Conservation (phyloP, 2,113 vertebrate genomes). For the Pleuronectes platessa region DNA sequence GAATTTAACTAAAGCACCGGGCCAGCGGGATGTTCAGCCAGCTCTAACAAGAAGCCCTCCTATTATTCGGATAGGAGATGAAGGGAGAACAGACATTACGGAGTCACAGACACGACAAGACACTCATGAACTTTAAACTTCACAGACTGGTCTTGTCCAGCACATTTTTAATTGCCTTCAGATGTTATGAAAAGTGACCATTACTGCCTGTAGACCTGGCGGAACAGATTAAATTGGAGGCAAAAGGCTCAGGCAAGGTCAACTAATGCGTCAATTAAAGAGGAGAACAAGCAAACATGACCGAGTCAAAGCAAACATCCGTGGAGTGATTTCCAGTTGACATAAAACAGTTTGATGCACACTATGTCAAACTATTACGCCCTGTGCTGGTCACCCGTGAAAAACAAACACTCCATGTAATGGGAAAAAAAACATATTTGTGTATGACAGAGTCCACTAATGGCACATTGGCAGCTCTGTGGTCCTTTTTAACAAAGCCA, state of each 20-base stretch:
- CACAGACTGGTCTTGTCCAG: not conserved
- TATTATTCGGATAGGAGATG: not conserved
- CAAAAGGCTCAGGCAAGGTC: conserved; percentile 41
- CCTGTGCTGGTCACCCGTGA: conserved; percentile 14
- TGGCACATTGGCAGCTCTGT: conserved; percentile 6
- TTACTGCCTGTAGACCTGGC: not conserved
- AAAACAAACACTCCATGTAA: conserved; percentile 32
- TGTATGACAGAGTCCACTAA: conserved; percentile 23
- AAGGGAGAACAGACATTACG: conserved; percentile 4
- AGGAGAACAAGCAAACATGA: conserved; percentile 54
- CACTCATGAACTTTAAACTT: conserved; percentile 16
- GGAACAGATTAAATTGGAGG: conserved; percentile 40
- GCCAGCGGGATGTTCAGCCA: not conserved
- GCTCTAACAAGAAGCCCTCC: not conserved
- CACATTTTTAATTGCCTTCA: conserved; percentile 49
- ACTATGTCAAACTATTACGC: conserved; percentile 43
- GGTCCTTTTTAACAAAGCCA: conserved; percentile 11
- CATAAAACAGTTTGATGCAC: conserved; percentile 44
- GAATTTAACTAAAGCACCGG: conserved; percentile 34
- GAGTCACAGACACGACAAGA: not conserved
- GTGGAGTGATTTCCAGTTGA: conserved; percentile 50
- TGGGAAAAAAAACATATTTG: conserved; percentile 45
- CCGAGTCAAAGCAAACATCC: conserved; percentile 54
- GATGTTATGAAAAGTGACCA: conserved; percentile 24
- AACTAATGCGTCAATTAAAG: conserved; percentile 42